phyloP scores from a whole-genome alignment of 2,888 invertebrate genomes.

The Theretra japonica region DNA sequence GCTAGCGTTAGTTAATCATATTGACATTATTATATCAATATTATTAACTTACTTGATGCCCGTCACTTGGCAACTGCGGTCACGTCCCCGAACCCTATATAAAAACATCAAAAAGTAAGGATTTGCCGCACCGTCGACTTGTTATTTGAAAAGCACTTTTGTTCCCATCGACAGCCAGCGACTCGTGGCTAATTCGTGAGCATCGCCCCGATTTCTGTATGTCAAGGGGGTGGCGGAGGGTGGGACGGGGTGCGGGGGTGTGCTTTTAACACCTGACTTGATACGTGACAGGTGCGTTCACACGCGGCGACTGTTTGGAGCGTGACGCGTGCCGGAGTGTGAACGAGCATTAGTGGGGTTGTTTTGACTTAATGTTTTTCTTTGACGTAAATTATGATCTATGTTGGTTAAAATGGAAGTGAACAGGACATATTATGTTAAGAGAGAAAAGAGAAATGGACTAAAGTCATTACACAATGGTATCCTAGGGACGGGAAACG shows the following conservation, averaged over 20 bases:
- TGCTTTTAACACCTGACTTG: constrained; percentile 33
- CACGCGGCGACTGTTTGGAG: constrained; percentile 28
- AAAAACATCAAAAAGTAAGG: constrained; percentile 22
- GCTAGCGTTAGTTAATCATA: not conserved
- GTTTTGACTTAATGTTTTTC: not conserved
- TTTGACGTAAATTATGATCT: too few relatives aligned
- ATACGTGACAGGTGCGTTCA: constrained; percentile 38
- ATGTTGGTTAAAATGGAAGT: not conserved
- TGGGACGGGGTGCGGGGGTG: not conserved
- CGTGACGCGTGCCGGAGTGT: constrained; percentile 9
- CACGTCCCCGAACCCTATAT: not conserved
- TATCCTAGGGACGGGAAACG: too few relatives aligned
- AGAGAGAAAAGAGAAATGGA: too few relatives aligned
- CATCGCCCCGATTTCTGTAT: constrained; percentile 29
- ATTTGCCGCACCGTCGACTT: constrained; percentile 30
- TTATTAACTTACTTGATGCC: not conserved
- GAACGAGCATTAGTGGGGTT: not conserved
- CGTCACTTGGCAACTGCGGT: not conserved
- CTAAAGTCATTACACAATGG: too few relatives aligned
- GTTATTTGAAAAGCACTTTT: constrained; percentile 16
- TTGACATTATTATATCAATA: not conserved
- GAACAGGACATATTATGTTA: too few relatives aligned
- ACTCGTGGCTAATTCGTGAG: constrained; percentile 48
- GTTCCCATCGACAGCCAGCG: constrained; percentile 45
- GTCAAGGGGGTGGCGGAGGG: not conserved